Conservation (phyloP, 2,113 vertebrate species). For the Sinocyclocheilus rhinocerous region DNA sequence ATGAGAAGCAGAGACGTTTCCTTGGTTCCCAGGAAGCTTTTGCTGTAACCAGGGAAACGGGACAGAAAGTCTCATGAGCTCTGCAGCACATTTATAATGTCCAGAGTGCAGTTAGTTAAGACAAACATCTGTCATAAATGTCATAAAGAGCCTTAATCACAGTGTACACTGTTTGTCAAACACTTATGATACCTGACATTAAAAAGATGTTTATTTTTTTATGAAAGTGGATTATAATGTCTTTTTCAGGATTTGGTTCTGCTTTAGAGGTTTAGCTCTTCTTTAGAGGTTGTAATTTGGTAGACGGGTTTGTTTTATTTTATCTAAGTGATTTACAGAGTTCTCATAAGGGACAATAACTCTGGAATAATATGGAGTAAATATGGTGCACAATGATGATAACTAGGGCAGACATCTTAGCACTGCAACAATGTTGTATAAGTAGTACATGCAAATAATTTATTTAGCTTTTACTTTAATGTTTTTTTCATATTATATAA, state of each 20-base stretch:
- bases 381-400: not conserved
- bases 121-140: not conserved
- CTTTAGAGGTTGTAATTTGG: not conserved
- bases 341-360: not conserved
- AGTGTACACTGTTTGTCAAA: not conserved
- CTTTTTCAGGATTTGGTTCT: not conserved
- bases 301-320: not conserved
- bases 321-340: not conserved
- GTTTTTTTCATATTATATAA: no score
- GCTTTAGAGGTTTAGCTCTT: not conserved
- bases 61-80: conserved; percentile 33
- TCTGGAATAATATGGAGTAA: no score
- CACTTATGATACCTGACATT: not conserved
- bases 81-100: not conserved
- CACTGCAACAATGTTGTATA: no score
- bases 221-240: no score
- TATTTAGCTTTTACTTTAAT: no score
- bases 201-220: no score
- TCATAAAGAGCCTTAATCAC: conserved; percentile 6
- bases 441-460: no score
- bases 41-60: conserved; percentile 68
- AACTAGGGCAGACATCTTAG: not conserved
- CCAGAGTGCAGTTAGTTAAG: not conserved
- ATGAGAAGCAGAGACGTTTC: conserved; percentile 94
- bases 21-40: conserved; percentile 96